Base-by-base conservation (phyloP, 2,113 vertebrate genomes). In the Elgaria multicarinata region DNA sequence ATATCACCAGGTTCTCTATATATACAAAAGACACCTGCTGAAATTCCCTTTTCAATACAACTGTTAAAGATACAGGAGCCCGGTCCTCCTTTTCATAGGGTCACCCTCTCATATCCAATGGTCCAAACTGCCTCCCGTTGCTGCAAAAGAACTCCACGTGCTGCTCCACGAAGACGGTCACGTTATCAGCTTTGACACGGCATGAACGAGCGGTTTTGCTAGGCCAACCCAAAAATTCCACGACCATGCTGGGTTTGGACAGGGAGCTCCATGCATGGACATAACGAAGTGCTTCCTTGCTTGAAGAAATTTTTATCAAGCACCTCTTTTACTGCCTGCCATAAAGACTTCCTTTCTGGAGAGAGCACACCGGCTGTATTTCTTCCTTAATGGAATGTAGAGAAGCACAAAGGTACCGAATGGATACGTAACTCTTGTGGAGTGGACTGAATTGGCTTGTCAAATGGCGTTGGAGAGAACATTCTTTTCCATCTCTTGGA, bases 321-420 rank as follows among this genome's bases (percentile, higher is more conserved):
- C 39, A 75, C 16, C n/a, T 88, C 81, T 91, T 85, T 93, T 87
- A 66, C 83, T 90, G 86, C 67, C 82, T 89, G 1, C 81, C 76
- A n/a, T 87, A 80, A 88, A 88, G 91, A 50, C 85, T 31, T 91
- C 71, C 90, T 90, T 2, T 55, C 89, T 69, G 24, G 31, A 87
- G 46, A 31, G 18, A 64, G 44, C 33, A 85, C 83, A 26, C 2
- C 77, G 85, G 87, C 89, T 22, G 1, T 92, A 87, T 95, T 96
- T 95, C 92, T 90, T 94, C 95, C 92, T 90, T 92, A 84, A 91
- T 91, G 93, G 72, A 10, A 22, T 89, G 46, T 80, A 64, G 89
- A 82, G 91, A 89, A 86, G 86, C 93, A 93, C 82, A 87, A 83
- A 96, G 92, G 85, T 87, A 31, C n/a, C 0, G 87, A 88, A 89